Conservation (phyloP, 1,140 invertebrate genomes). For the Euschistus heros region DNA sequence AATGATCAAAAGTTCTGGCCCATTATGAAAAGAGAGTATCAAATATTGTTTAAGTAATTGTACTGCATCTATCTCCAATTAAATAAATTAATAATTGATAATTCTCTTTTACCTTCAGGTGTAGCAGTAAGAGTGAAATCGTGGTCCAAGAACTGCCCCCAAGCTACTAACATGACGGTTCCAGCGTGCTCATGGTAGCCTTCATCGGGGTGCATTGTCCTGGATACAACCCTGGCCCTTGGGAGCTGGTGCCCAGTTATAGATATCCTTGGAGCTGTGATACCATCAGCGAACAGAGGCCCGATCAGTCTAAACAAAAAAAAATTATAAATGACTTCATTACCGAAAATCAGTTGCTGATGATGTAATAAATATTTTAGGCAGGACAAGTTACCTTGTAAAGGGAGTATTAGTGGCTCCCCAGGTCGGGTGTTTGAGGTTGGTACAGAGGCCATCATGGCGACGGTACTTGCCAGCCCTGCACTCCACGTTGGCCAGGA, state of each 20-base stretch:
- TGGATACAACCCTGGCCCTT: constrained; percentile 68
- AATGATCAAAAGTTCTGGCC: no score
- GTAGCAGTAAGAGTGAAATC: constrained; percentile 82
- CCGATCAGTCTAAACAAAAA: constrained; percentile 50
- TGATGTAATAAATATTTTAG: background rate
- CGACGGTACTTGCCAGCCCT: constrained; percentile 80
- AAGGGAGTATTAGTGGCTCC: constrained; percentile 76
- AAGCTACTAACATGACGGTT: constrained; percentile 84
- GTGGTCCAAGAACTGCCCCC: constrained; percentile 92
- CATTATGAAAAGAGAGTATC: no score
- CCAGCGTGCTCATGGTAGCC: constrained; percentile 88
- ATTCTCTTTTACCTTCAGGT: constrained; percentile 53
- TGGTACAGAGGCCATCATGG: constrained; percentile 86
- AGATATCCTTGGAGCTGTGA: constrained; percentile 67
- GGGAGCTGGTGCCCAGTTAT: constrained; percentile 63
- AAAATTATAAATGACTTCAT: no score
- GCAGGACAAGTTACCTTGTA: constrained; percentile 46
- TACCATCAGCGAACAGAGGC: constrained; percentile 67
- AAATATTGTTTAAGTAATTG: no score
- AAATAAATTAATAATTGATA: no score
- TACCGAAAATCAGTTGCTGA: background rate
- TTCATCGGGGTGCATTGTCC: constrained; percentile 82
- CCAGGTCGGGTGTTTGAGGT: constrained; percentile 82
- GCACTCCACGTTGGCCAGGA: constrained; percentile 76
- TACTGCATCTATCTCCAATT: no score